Conservation (phyloP, 2,888 invertebrate species). For the Pterostichus niger region DNA sequence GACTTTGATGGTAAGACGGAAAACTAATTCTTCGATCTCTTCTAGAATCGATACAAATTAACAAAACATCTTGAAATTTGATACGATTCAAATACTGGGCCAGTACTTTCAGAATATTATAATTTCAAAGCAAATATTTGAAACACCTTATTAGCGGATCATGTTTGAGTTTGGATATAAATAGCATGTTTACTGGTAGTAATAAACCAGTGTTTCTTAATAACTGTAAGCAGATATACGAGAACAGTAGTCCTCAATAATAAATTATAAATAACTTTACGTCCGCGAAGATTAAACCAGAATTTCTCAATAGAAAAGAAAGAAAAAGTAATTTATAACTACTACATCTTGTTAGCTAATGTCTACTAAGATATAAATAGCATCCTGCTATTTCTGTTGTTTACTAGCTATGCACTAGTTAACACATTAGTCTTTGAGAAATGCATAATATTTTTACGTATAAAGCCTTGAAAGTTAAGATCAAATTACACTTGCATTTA, state of each 20-base stretch:
- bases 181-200: too few species aligned
- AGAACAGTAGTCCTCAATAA: neutral
- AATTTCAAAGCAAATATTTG: too few species aligned
- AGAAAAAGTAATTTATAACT: neutral
- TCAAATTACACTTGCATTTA: too few species aligned
- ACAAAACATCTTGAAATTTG: too few species aligned
- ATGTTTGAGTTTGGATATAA: too few species aligned
- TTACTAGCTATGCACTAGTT: conserved; percentile 8
- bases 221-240: too few species aligned
- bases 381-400: conserved; percentile 33
- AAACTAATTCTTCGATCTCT: neutral
- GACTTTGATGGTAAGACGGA: conserved; percentile 94
- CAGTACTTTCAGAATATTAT: too few species aligned
- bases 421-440: neutral
- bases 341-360: neutral
- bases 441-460: neutral
- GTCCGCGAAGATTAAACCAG: neutral
- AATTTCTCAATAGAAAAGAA: conserved; percentile 11
- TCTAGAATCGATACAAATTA: too few species aligned
- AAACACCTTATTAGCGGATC: too few species aligned
- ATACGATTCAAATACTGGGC: too few species aligned
- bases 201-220: too few species aligned
- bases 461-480: neutral
- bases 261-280: too few species aligned
- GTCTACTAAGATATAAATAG: conserved; percentile 38